A percentile compares a stretch with the other conserved stretches of the same genome.
phyloP scores from a whole-genome alignment of 2,797 vertebrate genomes.

The Hybognathus amarus region DNA sequence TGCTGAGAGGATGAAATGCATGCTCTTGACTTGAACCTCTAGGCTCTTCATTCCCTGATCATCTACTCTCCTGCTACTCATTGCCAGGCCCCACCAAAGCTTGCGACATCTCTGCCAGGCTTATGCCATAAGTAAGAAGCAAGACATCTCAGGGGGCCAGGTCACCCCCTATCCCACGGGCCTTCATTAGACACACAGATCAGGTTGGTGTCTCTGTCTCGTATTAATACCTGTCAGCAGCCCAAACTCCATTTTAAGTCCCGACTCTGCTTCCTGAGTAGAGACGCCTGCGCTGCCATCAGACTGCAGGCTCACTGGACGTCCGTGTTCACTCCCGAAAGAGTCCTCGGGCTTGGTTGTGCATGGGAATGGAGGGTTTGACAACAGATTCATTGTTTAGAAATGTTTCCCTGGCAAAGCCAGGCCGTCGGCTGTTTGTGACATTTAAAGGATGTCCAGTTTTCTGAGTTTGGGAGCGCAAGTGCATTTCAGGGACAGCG shows the following conservation, averaged over 20 bases:
- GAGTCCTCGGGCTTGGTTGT: background rate
- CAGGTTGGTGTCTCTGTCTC: slow-evolving; percentile 48
- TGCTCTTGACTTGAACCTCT: slow-evolving; percentile 21
- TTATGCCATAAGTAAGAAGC: slow-evolving; percentile 26
- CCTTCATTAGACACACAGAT: slow-evolving; percentile 57
- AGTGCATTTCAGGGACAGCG: background rate
- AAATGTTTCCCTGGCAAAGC: background rate
- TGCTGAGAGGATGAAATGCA: slow-evolving; percentile 8
- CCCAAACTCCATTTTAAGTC: slow-evolving; percentile 32
- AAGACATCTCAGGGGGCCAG: slow-evolving; percentile 10
- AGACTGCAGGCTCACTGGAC: background rate
- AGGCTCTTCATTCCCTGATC: background rate
- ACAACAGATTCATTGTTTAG: slow-evolving; percentile 48
- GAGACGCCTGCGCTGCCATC: background rate
- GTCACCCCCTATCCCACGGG: slow-evolving; percentile 8
- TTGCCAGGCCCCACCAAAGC: slow-evolving; percentile 23
- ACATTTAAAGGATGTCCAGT: slow-evolving; percentile 33
- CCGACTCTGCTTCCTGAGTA: slow-evolving; percentile 20
- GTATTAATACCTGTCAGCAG: slow-evolving; percentile 57
- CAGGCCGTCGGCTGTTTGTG: background rate
- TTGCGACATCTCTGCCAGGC: slow-evolving; percentile 7
- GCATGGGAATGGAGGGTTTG: background rate
- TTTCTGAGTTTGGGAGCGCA: background rate
- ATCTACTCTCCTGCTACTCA: background rate
- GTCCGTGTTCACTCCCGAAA: background rate